These are phyloP conservation scores for Cottus gobio DNA, from an alignment of 2,113 vertebrate genomes.

Conservation along the genomic window DNA sequence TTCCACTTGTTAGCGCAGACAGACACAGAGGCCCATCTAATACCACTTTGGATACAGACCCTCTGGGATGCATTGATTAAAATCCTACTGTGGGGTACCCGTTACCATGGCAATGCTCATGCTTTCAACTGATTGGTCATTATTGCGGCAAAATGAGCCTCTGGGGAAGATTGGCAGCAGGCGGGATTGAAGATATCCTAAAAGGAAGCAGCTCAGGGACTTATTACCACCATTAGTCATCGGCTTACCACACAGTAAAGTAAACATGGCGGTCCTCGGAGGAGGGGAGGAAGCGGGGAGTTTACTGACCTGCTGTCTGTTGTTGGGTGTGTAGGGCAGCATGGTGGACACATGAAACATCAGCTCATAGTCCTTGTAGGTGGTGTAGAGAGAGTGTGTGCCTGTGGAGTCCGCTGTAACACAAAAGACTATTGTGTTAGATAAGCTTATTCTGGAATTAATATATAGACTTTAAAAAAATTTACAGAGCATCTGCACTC, in stretches of 20 bases:
- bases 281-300: neutral
- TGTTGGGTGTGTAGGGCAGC: slow-evolving; percentile 96
- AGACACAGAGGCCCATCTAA: slow-evolving; percentile 45
- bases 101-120: slow-evolving; percentile 63
- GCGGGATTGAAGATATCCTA: slow-evolving; percentile 42
- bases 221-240: slow-evolving; percentile 39
- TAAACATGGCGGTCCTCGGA: slow-evolving; percentile 14
- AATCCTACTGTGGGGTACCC: slow-evolving; percentile 62
- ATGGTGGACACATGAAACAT: slow-evolving; percentile 99
- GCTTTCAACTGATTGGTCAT: slow-evolving; percentile 63
- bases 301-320: slow-evolving; percentile 93
- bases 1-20: slow-evolving; percentile 54
- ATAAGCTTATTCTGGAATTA: slow-evolving; percentile 10
- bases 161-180: slow-evolving; percentile 56
- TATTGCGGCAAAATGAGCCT: slow-evolving; percentile 63
- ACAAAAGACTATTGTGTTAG: slow-evolving; percentile 24
- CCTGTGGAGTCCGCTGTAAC: slow-evolving; percentile 95
- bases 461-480: neutral
- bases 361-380: slow-evolving; percentile 97
- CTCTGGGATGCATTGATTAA: slow-evolving; percentile 65
- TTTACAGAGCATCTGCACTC: slow-evolving; percentile 29
- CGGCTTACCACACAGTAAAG: neutral
- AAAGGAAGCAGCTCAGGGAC: slow-evolving; percentile 52
- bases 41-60: slow-evolving; percentile 38
- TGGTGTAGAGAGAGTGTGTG: slow-evolving; percentile 97